phyloP scores from a whole-genome alignment of 1,140 invertebrate genomes.

The Asobara japonica region DNA sequence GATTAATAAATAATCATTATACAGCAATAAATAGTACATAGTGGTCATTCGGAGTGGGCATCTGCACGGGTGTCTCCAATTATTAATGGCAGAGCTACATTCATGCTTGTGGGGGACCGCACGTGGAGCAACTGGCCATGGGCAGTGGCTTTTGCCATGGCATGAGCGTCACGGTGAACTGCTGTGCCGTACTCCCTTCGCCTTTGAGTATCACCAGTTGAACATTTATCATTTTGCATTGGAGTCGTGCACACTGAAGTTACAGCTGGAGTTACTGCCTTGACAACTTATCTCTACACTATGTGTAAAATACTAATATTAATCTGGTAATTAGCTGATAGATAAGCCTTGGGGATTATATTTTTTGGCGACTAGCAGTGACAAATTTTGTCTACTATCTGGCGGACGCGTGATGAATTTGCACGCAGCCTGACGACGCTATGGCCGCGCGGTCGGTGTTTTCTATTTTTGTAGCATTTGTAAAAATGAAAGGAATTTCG shows the following conservation, averaged over 20 bases:
- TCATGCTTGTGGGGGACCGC: conserved; percentile 37
- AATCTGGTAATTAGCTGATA: neutral
- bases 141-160: conserved; percentile 1
- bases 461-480: too few relatives aligned
- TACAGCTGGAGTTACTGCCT: neutral
- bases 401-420: neutral
- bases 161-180: conserved; percentile 8
- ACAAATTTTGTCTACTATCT: neutral
- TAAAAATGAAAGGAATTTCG: too few relatives aligned
- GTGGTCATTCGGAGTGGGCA: conserved; percentile 26
- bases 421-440: neutral
- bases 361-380: neutral
- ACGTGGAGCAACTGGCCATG: conserved; percentile 38
- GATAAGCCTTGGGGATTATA: neutral
- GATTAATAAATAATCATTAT: conserved; percentile 60
- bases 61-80: conserved; percentile 45
- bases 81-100: conserved; percentile 45
- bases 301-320: neutral
- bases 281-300: conserved; percentile 48
- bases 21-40: conserved; percentile 52
- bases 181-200: conserved; percentile 1
- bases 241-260: neutral
- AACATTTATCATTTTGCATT: conserved; percentile 5
- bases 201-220: conserved; percentile 14
- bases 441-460: too few relatives aligned